phyloP scores from a whole-genome alignment of 2,888 invertebrate species.

The Ormyrus thymus region DNA sequence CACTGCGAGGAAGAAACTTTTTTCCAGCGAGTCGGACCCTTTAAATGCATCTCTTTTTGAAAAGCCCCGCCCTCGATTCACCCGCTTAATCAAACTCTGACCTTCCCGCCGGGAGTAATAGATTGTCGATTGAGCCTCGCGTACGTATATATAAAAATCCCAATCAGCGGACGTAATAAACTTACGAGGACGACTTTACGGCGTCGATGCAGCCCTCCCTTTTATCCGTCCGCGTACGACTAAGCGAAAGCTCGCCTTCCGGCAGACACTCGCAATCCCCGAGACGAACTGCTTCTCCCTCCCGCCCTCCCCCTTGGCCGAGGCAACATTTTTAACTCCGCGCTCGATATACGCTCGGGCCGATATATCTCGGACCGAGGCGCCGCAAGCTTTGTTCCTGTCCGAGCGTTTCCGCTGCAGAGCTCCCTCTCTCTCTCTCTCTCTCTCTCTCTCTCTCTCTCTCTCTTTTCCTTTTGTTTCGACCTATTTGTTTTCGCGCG shows the following conservation, averaged over 20 bases:
- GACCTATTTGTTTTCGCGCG: no score
- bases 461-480: no score
- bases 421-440: no score
- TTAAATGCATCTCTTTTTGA: slow-evolving; percentile 37
- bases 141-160: background rate
- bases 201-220: background rate
- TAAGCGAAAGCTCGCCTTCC: no score
- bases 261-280: no score
- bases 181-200: slow-evolving; percentile 11
- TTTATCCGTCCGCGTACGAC: no score
- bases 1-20: background rate
- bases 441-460: no score
- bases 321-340: slow-evolving; percentile 1
- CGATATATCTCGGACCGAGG: background rate
- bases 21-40: slow-evolving; percentile 37
- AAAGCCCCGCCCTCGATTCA: slow-evolving; percentile 34
- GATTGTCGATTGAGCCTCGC: background rate
- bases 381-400: slow-evolving; percentile 31
- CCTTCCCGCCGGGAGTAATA: background rate
- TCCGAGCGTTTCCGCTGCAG: background rate
- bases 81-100: slow-evolving; percentile 38
- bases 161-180: slow-evolving; percentile 18
- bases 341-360: background rate
- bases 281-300: background rate
- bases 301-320: slow-evolving; percentile 27